Base-by-base conservation (phyloP, 2,797 vertebrate species). In the Eulemur coronatus region DNA sequence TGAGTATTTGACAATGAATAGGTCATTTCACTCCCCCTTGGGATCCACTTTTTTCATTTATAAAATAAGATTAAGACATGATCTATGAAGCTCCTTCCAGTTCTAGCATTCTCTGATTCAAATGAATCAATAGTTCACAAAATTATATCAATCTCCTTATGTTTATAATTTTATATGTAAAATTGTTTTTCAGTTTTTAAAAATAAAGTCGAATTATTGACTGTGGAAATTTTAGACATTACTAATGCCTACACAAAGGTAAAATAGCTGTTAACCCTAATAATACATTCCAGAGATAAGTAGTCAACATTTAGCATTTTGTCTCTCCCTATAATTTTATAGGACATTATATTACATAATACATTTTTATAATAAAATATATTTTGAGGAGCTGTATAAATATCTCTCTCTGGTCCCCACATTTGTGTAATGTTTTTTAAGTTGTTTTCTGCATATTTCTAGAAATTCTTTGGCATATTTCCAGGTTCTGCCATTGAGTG, bases 361-460 rank as follows among this genome's bases (percentile, higher is more conserved):
- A 76, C 50, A 61, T 61, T 73, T 87, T 94, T 20, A 75, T 43
- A 80, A 79, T 26, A 70, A 57, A 93, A 24, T 72, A 65, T 33
- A n/a, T 30, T n/a, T n/a, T 65, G 15, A 65, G 63, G 15, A 5
- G 5, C 30, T 57, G 13, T 72, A 57, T 2, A 38, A 72, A 38
- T 91, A 86, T 79, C 33, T 82, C 33, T 48, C 73, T 82, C 41
- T 73, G 12, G 26, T 50, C 14, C 18, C 38, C 48, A 65, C 20
- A 48, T 17, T 55, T 95, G 70, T 50, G 7, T 48, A 50, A 20
- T 84, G 11, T 0, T 81, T 91, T 90, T 55, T 1, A 78, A 59
- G 33, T 73, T 84, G 3, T 80, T 89, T 82, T 55, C 28, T 93
- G 14, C 7, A 4, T 84, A 14, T 95, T 38, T 82, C 17, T 59